phyloP scores from a whole-genome alignment of 2,113 vertebrate genomes.

The Heliornis fulica region DNA sequence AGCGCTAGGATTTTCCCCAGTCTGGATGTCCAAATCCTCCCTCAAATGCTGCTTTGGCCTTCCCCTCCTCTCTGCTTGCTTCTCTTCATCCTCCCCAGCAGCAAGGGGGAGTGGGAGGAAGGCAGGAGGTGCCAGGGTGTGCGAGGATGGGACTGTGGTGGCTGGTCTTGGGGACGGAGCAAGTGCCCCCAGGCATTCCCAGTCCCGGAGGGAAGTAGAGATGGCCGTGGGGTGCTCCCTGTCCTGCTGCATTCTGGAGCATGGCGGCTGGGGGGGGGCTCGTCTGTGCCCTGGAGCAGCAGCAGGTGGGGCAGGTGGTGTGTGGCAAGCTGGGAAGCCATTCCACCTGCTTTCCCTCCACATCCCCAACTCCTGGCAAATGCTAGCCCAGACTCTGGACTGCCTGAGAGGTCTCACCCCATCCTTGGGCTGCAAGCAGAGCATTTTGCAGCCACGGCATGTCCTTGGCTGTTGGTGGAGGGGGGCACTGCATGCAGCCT shows the following conservation, averaged over 20 bases:
- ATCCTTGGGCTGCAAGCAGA: background rate
- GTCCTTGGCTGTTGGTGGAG: fast-evolving
- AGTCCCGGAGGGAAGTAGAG: background rate
- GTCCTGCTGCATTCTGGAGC: fast-evolving
- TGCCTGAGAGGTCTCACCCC: background rate
- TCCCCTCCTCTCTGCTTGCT: background rate
- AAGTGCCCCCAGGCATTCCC: fast-evolving
- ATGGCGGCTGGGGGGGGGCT: background rate
- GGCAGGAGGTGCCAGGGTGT: fast-evolving
- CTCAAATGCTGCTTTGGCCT: background rate
- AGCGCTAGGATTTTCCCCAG: background rate
- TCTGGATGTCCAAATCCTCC: background rate
- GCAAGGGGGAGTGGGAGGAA: fast-evolving
- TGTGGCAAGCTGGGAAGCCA: background rate
- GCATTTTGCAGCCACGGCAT: background rate
- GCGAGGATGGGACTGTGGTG: background rate
- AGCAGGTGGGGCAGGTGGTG: background rate
- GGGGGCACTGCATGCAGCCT: background rate
- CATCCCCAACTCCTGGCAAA: background rate
- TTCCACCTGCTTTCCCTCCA: background rate
- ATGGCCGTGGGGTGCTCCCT: background rate
- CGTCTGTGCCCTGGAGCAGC: fast-evolving
- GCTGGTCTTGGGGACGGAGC: background rate
- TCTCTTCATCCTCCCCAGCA: background rate
- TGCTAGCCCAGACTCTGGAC: background rate